Percentiles rank a stretch among this genome's conserved stretches.
phyloP scores from a whole-genome alignment of 2,797 vertebrate genomes.

The Sphaeramia orbicularis region DNA sequence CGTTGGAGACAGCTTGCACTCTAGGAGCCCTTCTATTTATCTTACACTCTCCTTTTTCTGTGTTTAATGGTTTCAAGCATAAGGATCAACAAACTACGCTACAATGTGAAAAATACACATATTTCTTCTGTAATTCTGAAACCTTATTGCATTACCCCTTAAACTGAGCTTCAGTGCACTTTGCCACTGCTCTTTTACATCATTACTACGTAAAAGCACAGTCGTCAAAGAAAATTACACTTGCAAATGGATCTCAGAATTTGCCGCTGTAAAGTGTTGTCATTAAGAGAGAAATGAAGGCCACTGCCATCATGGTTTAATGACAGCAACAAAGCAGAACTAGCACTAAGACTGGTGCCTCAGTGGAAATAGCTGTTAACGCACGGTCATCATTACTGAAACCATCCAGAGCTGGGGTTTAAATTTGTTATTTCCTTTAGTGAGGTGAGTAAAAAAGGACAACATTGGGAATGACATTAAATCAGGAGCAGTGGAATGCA shows the following conservation, averaged over 20 bases:
- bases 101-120: conserved; percentile 31
- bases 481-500: conserved; percentile 8
- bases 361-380: conserved; percentile 62
- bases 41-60: conserved; percentile 11
- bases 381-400: conserved; percentile 57
- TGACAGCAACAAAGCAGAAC: conserved; percentile 50
- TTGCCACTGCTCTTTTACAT: conserved; percentile 42
- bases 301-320: conserved; percentile 54
- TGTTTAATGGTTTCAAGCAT: conserved; percentile 50
- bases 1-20: conserved; percentile 46
- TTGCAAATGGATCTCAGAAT: conserved; percentile 64
- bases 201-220: conserved; percentile 52
- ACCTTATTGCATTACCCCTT: conserved; percentile 37
- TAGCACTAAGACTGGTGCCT: conserved; percentile 51
- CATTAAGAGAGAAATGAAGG: conserved; percentile 49
- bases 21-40: conserved; percentile 37
- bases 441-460: conserved; percentile 43
- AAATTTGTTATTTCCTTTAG: conserved; percentile 64
- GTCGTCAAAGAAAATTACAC: conserved; percentile 56
- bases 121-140: conserved; percentile 33
- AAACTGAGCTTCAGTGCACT: conserved; percentile 55
- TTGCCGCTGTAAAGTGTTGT: conserved; percentile 58
- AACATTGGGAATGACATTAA: conserved; percentile 28
- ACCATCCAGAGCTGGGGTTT: conserved; percentile 36
- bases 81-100: conserved; percentile 52